Percentiles rank a stretch among this genome's conserved stretches.
These are phyloP conservation scores for Liodrosophila aerea DNA, from an alignment of 2,888 invertebrate species.

Conservation along the genomic window DNA sequence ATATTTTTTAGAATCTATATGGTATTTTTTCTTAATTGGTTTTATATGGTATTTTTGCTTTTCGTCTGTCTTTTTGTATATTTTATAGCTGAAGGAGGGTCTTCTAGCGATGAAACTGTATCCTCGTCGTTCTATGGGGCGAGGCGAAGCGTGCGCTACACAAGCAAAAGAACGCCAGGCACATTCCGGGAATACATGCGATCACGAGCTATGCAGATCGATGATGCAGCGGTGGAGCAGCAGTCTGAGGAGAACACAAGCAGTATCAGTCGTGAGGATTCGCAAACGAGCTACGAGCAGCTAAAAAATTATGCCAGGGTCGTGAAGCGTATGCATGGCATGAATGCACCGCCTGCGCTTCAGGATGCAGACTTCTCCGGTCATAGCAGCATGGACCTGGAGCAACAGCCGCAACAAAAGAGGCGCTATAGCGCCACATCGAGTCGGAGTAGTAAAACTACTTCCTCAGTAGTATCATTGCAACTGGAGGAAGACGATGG, in stretches of 20 bases:
- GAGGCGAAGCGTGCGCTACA: constrained; percentile 82
- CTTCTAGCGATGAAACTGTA: constrained; percentile 82
- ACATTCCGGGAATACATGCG: constrained; percentile 82
- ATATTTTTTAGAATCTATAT: no score
- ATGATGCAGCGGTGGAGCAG: constrained; percentile 77
- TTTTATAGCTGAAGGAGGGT: constrained; percentile 73
- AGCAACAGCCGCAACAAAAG: constrained; percentile 47
- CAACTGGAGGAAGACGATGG: constrained; percentile 74
- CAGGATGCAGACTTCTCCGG: constrained; percentile 80
- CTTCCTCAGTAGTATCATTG: constrained; percentile 40
- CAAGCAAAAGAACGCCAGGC: constrained; percentile 82
- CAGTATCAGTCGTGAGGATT: constrained; percentile 78
- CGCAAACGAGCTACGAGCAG: constrained; percentile 77
- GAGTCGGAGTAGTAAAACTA: constrained; percentile 62
- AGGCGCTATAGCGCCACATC: constrained; percentile 48
- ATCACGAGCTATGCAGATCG: constrained; percentile 80
- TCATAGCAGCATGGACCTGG: constrained; percentile 62
- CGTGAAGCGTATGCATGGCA: constrained; percentile 85
- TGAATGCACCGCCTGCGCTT: constrained; percentile 76
- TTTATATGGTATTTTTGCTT: no score
- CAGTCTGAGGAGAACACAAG: constrained; percentile 80
- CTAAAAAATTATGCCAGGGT: constrained; percentile 83
- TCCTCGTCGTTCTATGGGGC: constrained; percentile 82
- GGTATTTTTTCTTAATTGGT: no score
- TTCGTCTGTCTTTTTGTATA: not conserved